These are phyloP conservation scores for Peromyscus attwateri DNA, from an alignment of 2,797 vertebrate species.

Conservation along the genomic window DNA sequence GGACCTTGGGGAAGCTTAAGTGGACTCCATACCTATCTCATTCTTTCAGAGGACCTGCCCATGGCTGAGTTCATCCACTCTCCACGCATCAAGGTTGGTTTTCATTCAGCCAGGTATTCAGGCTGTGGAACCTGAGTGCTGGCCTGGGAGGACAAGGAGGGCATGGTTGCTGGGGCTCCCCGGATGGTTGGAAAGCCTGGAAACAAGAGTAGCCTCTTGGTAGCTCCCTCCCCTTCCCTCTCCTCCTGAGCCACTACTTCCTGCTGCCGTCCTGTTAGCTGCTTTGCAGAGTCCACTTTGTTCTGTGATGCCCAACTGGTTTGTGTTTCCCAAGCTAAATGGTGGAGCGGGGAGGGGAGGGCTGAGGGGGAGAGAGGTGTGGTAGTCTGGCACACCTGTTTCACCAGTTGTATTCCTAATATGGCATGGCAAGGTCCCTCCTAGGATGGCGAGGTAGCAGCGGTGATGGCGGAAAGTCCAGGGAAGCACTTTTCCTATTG, in stretches of 20 bases:
- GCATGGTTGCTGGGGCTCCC: not conserved
- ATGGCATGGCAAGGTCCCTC: not conserved
- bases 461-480: no score
- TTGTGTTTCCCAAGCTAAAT: not conserved
- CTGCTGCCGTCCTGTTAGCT: not conserved
- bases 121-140: not conserved
- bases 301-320: not conserved
- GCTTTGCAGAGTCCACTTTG: not conserved
- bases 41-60: not conserved
- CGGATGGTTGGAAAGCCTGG: not conserved
- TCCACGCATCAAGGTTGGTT: not conserved
- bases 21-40: no score
- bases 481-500: no score
- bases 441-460: not conserved
- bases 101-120: not conserved
- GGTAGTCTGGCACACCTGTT: not conserved
- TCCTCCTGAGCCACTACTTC: no score
- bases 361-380: not conserved
- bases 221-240: not conserved
- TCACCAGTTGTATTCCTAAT: not conserved
- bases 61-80: not conserved
- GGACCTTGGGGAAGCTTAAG: not conserved
- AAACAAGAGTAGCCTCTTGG: not conserved
- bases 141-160: not conserved
- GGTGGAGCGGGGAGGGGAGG: not conserved